Base-by-base conservation (phyloP, 2,888 invertebrate genomes). In the Tetanocera ferruginea region DNA sequence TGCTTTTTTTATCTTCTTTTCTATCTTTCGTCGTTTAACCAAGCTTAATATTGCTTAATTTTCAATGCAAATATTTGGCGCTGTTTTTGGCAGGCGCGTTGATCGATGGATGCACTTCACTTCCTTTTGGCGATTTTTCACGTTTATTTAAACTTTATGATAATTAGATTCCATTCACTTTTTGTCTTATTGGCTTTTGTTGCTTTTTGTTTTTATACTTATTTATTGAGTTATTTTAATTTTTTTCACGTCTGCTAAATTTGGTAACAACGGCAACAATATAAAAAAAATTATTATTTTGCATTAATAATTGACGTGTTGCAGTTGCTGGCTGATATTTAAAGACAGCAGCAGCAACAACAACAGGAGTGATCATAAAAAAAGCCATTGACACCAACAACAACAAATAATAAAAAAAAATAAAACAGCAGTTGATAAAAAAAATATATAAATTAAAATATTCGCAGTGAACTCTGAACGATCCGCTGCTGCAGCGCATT, bases 251-350 rank as follows among this genome's bases (percentile, higher is more conserved):
- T n/a, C 25, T 60, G 60, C 73, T 79, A 79, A 80, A 80, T 77
- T 80, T 77, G 80, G 79, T 64, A 78, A 69, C 78, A 77, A 64
- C 62, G 57, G 3, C 57, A 28, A 11, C 57, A 72, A n/a, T n/a
- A n/a, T n/a, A n/a, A n/a, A n/a, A 71, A 71, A 70, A 37, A 60
- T 74, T 62, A 79, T 69, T 62, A 78, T 67, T 79, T 78, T 78
- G 79, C 73, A 73, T 74, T 75, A 73, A 79, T 77, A 79, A 79
- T 78, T 74, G 71, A 25, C 77, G 71, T 64, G 49, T 72, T 52
- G 25, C 37, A 72, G 51, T 72, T 57, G 51, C 51, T 72, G 72
- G 64, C 49, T 55, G 31, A 55, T 75, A 52, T 74, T 70, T 49
- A 49, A 60, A 62, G 31, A 14, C 25, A 70, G 11, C 78, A 34